These are phyloP conservation scores for Papilio glaucus DNA, from an alignment of 1,140 invertebrate genomes.

Conservation along the genomic window DNA sequence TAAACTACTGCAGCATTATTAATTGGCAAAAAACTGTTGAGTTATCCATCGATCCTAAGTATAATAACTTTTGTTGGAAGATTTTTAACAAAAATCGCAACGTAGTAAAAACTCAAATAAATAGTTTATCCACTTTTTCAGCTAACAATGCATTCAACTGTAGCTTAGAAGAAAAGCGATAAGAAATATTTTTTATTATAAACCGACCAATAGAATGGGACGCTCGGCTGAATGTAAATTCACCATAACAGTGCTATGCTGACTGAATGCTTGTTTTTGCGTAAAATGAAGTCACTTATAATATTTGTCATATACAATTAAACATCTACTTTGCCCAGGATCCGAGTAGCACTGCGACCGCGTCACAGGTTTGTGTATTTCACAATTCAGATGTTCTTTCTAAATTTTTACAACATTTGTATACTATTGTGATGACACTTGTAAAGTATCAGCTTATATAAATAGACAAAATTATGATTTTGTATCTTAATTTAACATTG, in stretches of 20 bases:
- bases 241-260: background rate
- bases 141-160: background rate
- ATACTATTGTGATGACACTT: too few species aligned
- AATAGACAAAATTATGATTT: too few species aligned
- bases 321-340: too few species aligned
- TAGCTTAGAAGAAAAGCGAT: background rate
- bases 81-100: background rate
- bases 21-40: too few species aligned
- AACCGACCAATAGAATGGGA: background rate
- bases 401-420: too few species aligned
- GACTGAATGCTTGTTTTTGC: background rate
- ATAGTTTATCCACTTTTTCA: conserved; percentile 9
- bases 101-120: background rate
- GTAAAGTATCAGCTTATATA: too few species aligned
- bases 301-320: background rate
- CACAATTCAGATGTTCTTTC: too few species aligned
- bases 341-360: too few species aligned
- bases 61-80: background rate
- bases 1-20: too few species aligned
- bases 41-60: background rate
- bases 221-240: background rate
- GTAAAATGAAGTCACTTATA: background rate
- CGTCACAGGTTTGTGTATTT: too few species aligned
- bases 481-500: too few species aligned
- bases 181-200: conserved; percentile 14